Evolutionary conservation across 1,140 invertebrate species (phyloP).

Genomic region (Frieseomelitta varia): DNA sequence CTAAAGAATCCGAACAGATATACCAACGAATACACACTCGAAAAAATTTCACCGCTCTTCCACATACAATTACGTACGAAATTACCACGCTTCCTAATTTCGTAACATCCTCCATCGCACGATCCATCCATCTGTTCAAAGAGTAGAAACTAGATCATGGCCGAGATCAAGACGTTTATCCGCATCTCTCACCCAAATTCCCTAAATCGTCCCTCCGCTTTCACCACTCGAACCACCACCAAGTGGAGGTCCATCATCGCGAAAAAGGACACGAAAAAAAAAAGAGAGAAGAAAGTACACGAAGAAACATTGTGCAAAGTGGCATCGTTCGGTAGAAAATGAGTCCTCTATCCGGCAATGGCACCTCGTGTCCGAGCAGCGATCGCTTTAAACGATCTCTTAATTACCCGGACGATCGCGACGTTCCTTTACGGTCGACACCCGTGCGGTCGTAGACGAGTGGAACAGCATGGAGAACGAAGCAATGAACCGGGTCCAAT

Average conservation of each 20-base stretch:
- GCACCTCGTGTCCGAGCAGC: not conserved
- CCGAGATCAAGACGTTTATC: not conserved
- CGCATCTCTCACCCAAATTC: not conserved
- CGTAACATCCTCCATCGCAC: not conserved
- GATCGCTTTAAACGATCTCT: constrained; percentile 49
- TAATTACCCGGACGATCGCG: constrained; percentile 47
- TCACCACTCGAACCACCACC: not conserved
- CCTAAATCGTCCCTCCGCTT: not conserved
- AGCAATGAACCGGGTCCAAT: constrained; percentile 42
- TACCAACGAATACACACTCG: not conserved
- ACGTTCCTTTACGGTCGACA: not conserved
- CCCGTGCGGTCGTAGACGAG: constrained; percentile 36
- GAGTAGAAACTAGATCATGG: not conserved
- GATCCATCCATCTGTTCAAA: not conserved
- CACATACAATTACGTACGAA: not conserved
- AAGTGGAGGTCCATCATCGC: not conserved
- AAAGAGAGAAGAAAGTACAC: not conserved
- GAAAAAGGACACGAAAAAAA: not conserved
- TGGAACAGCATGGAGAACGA: not conserved
- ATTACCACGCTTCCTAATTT: not conserved
- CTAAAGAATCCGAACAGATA: not conserved
- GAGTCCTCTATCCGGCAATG: not conserved
- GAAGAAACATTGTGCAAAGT: not conserved
- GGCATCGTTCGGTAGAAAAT: not conserved
- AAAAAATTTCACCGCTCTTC: not conserved